Conservation (phyloP, 2,113 vertebrate genomes). For the Rutilus rutilus region DNA sequence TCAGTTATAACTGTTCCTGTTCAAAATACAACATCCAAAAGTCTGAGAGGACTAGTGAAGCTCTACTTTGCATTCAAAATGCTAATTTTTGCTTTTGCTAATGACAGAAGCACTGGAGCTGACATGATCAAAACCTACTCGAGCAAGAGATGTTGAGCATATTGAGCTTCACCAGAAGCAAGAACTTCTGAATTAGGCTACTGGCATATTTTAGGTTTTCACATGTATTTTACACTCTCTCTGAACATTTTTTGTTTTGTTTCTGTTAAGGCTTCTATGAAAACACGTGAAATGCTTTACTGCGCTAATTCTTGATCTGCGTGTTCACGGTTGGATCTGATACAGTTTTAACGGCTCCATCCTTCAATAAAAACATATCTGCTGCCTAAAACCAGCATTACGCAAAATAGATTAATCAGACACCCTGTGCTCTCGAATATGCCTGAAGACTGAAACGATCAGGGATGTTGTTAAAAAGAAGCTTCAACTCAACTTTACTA, state of each 20-base stretch:
- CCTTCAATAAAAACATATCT: background rate
- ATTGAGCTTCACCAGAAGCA: background rate
- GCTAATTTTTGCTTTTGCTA: background rate
- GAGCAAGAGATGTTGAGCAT: background rate
- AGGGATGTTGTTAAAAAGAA: background rate
- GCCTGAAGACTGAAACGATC: background rate
- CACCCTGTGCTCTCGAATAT: background rate
- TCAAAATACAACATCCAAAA: background rate
- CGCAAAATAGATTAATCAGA: background rate
- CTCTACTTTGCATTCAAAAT: background rate
- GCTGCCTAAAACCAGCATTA: background rate
- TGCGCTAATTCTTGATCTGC: background rate
- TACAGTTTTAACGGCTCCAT: background rate
- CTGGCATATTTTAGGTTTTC: background rate
- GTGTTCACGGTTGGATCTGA: background rate
- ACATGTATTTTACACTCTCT: background rate
- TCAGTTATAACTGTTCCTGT: background rate
- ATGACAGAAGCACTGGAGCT: background rate
- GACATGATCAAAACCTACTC: conserved; percentile 10
- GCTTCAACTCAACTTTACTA: background rate
- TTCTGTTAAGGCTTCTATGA: background rate
- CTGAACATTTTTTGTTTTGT: background rate
- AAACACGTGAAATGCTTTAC: background rate
- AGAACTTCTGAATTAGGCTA: background rate
- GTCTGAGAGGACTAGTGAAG: background rate